A percentile compares a stretch with the other conserved stretches of the same genome.
phyloP scores from a whole-genome alignment of 1,140 invertebrate species.

The Neelides sp. region DNA sequence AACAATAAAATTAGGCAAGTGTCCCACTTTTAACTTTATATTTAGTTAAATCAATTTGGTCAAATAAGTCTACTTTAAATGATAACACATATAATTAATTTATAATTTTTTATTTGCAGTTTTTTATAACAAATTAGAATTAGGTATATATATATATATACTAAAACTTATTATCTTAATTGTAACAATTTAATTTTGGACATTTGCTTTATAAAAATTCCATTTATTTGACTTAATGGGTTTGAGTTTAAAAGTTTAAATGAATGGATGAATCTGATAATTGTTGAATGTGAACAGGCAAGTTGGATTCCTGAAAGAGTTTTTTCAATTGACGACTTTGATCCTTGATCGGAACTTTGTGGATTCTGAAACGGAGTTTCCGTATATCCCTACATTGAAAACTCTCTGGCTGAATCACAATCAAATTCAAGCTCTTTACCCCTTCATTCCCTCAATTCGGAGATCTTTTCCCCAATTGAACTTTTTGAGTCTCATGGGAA shows the following conservation, averaged over 20 bases:
- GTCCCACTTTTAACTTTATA: slow-evolving; percentile 12
- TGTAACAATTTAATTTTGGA: background rate
- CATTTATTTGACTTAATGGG: background rate
- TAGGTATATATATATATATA: background rate
- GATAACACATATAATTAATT: slow-evolving; percentile 15
- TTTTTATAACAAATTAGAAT: background rate
- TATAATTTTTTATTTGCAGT: slow-evolving; percentile 5
- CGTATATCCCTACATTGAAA: slow-evolving; percentile 51
- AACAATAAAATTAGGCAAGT: slow-evolving; percentile 56
- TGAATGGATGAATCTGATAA: background rate
- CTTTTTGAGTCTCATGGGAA: slow-evolving; percentile 63
- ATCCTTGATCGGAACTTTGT: slow-evolving; percentile 62
- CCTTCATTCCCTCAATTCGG: slow-evolving; percentile 53
- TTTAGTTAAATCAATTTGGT: slow-evolving; percentile 5
- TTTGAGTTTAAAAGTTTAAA: background rate
- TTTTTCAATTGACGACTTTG: slow-evolving; percentile 53
- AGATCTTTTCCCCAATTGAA: slow-evolving; percentile 51
- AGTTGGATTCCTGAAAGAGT: slow-evolving; percentile 51
- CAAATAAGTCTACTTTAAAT: slow-evolving; percentile 8
- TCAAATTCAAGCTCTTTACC: slow-evolving; percentile 50
- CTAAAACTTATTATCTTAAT: background rate
- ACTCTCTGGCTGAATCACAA: slow-evolving; percentile 68
- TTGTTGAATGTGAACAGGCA: slow-evolving; percentile 39
- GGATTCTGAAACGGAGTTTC: slow-evolving; percentile 49
- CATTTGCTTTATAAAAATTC: background rate